phyloP scores from a whole-genome alignment of 2,888 invertebrate genomes.

The Phanerotoma sp. region DNA sequence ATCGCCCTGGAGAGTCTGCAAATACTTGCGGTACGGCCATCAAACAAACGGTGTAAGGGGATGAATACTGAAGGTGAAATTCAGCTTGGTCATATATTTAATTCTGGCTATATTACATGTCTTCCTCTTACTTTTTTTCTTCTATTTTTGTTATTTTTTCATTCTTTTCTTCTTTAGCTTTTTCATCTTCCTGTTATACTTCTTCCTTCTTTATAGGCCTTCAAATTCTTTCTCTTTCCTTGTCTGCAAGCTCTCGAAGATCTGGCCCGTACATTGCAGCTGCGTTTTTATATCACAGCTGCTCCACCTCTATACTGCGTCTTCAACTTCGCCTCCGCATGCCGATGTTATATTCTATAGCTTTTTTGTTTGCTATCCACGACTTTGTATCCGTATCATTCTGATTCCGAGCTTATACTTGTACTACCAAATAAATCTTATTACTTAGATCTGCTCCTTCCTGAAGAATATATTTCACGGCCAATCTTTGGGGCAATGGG shows the following conservation, averaged over 20 bases:
- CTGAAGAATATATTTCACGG: conserved; percentile 27
- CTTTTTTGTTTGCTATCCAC: conserved; percentile 5
- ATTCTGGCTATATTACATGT: neutral
- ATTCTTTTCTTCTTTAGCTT: neutral
- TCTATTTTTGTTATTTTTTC: neutral
- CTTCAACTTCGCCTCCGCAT: neutral
- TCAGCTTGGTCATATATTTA: conserved; percentile 23
- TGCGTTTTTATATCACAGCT: conserved; percentile 38
- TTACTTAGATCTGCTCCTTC: conserved; percentile 25
- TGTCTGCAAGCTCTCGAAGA: conserved; percentile 26
- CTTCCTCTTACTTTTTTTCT: neutral
- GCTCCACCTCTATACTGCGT: conserved; percentile 16
- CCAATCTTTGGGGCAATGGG: conserved; percentile 11
- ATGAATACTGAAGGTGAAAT: conserved; percentile 31
- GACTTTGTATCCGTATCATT: neutral
- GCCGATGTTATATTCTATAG: conserved; percentile 21
- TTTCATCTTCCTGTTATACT: neutral
- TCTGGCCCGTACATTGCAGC: conserved; percentile 34
- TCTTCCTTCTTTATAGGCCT: neutral
- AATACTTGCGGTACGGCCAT: conserved; percentile 15
- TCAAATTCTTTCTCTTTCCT: too few species aligned
- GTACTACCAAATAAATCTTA: conserved; percentile 30
- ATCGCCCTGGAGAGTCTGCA: conserved; percentile 17
- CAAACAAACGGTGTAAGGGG: conserved; percentile 18
- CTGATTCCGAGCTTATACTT: conserved; percentile 14